Evolutionary conservation across 2,888 invertebrate species (phyloP).

Genomic region (Ischnus inquisitorius): DNA sequence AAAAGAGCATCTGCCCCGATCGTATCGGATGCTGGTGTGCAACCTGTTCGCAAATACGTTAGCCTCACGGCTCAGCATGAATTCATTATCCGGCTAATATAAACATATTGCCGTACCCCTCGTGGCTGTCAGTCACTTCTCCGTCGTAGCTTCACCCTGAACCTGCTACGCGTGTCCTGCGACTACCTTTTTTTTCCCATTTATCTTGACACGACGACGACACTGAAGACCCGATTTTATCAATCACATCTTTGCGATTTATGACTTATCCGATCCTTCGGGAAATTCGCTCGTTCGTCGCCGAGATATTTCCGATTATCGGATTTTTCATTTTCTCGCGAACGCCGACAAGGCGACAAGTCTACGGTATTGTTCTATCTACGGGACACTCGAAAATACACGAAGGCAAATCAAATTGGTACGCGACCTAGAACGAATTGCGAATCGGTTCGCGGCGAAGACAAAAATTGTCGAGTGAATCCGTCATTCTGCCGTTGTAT

Average conservation of each 20-base stretch:
- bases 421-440: conserved; percentile 52
- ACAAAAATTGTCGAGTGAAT: conserved; percentile 46
- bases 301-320: conserved; percentile 58
- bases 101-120: conserved; percentile 82
- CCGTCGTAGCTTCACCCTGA: conserved; percentile 1
- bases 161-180: conserved; percentile 4
- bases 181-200: background rate
- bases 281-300: conserved; percentile 36
- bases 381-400: conserved; percentile 5
- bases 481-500: background rate
- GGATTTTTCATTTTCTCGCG: conserved; percentile 61
- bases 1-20: conserved; percentile 76
- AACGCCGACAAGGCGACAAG: conserved; percentile 45
- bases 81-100: conserved; percentile 85
- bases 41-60: conserved; percentile 82
- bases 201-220: conserved; percentile 7
- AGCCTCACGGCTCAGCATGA: conserved; percentile 77
- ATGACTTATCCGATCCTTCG: conserved; percentile 14
- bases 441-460: conserved; percentile 2
- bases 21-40: conserved; percentile 67
- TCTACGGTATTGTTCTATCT: background rate
- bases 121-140: conserved; percentile 73
- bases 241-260: conserved; percentile 4
- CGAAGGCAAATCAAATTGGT: conserved; percentile 17
- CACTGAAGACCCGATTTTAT: conserved; percentile 21